Base-by-base conservation (phyloP, 64 coral and sea anemone genomes). In the Porites lutea region DNA sequence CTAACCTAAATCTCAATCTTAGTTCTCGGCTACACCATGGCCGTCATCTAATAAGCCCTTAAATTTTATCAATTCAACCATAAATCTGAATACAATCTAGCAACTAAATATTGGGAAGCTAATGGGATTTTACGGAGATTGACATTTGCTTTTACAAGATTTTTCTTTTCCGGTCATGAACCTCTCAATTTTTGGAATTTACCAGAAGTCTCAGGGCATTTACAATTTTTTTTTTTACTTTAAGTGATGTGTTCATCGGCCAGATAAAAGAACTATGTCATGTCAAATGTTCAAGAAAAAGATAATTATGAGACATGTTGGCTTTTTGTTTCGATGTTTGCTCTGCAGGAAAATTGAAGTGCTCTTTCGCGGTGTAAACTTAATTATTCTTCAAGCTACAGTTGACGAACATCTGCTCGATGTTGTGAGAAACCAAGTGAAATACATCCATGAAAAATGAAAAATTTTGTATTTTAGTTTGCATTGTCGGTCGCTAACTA, bases 311-410 rank as follows among this genome's bases (percentile, higher is more conserved):
- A 78, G 19, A 21, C 50, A 78, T 23, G 48, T 15, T 77, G 75
- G 48, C 75, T 16, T 52, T 22, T 19, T 78, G 75, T 78, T 78
- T 6, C 75, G 52, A 78, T 78, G 75, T 53, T 78, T 78, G 49
- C 49, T 55, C 18, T 78, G 75, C 18, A 52, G 49, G 75, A 78
- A 78, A 78, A 78, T 54, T 53, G 49, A 78, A 78, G 75, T 57
- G 75, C 57, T 77, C 27, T 78, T 57, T 54, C 8, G 75, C 8
- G 9, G 50, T 5, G 10, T 4, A 47, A 47, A 74, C 72, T 47
- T 48, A 46, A 74, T 48, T 14, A n/a, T 21, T 16, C 73, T 16
- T 15, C 1, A 23, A 22, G 12, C 20, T 2, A 2, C 16, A 50
- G 18, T 76, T 76, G 19, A 18, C 15, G 48, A 47, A 50, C 73